A percentile compares a stretch with the other conserved stretches of the same genome.
phyloP scores from a whole-genome alignment of 2,888 invertebrate genomes.

The Clostera curtula region DNA sequence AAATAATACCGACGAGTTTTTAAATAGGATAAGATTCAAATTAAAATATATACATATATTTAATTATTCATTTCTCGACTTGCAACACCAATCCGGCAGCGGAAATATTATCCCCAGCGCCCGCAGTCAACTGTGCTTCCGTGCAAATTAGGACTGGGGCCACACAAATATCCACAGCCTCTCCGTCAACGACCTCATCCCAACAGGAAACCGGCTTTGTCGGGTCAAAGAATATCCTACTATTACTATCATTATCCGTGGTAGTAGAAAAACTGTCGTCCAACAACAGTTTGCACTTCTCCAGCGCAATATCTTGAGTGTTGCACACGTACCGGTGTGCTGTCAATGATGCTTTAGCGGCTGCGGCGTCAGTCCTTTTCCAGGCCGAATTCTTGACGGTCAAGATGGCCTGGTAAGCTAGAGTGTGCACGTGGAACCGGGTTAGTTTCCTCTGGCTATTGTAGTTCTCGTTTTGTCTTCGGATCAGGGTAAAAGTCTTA shows the following conservation, averaged over 20 bases:
- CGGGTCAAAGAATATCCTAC: slow-evolving; percentile 79
- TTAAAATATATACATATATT: slow-evolving; percentile 13
- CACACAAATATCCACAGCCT: slow-evolving; percentile 81
- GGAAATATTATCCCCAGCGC: slow-evolving; percentile 91
- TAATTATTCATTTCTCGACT: slow-evolving; percentile 59
- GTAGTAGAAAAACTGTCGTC: slow-evolving; percentile 90
- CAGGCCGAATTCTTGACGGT: slow-evolving; percentile 80
- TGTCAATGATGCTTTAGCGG: slow-evolving; percentile 87
- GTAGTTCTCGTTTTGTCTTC: slow-evolving; percentile 50
- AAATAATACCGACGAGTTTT: no score
- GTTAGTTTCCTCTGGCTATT: slow-evolving; percentile 76
- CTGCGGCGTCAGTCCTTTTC: slow-evolving; percentile 85
- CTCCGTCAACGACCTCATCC: slow-evolving; percentile 77
- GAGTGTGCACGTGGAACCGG: slow-evolving; percentile 88
- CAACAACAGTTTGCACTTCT: slow-evolving; percentile 77
- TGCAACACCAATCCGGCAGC: slow-evolving; percentile 89
- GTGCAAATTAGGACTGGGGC: slow-evolving; percentile 91
- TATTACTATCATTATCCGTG: slow-evolving; percentile 59
- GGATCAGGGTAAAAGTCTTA: slow-evolving; percentile 74
- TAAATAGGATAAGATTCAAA: no score
- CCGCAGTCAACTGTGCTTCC: slow-evolving; percentile 86
- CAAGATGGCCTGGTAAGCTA: slow-evolving; percentile 90
- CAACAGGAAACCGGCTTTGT: slow-evolving; percentile 88
- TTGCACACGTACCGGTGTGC: slow-evolving; percentile 90
- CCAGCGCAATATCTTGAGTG: slow-evolving; percentile 71